Base-by-base conservation (phyloP, 2,888 invertebrate genomes). In the Scaptodrosophila latifasciaeformis region DNA sequence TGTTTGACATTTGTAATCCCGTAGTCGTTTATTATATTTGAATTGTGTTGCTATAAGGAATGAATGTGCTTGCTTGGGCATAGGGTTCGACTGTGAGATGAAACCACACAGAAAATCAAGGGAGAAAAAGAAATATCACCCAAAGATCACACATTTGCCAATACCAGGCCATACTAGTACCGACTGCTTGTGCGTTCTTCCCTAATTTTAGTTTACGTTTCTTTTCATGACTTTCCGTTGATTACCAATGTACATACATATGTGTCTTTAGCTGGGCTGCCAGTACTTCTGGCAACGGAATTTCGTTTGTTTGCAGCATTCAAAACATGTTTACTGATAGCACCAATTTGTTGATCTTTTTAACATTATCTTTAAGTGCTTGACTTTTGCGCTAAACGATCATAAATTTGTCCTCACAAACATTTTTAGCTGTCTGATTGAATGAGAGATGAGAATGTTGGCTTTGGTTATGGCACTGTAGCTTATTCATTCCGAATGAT, bases 1-100 rank as follows among this genome's bases (percentile, higher is more conserved):
- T 81, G 77, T 85, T 81, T 85, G 85, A 83, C 84, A 82, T 80
- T 82, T 81, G 77, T 84, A 85, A 83, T 84, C 82, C 81, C 65
- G 75, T 63, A 82, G 84, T 84, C 84, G 84, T 84, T 84, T 83
- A 84, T 84, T 84, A 84, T 82, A 78, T 82, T 69, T 69, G 84
- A 82, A 82, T 83, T 82, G 82, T 74, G 81, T 78, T 74, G 69
- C 77, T 63, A 57, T 34, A 35, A n/a, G n/a, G n/a, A n/a, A n/a
- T n/a, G n/a, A n/a, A n/a, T n/a, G n/a, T n/a, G n/a, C n/a, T n/a
- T n/a, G n/a, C n/a, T n/a, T n/a, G n/a, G n/a, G n/a, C n/a, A n/a
- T n/a, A n/a, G n/a, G n/a, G n/a, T n/a, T n/a, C n/a, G n/a, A n/a
- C n/a, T n/a, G n/a, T n/a, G n/a, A n/a, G n/a, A n/a, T n/a, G n/a